phyloP scores from a whole-genome alignment of 2,113 vertebrate species.

The Oryzias melastigma region DNA sequence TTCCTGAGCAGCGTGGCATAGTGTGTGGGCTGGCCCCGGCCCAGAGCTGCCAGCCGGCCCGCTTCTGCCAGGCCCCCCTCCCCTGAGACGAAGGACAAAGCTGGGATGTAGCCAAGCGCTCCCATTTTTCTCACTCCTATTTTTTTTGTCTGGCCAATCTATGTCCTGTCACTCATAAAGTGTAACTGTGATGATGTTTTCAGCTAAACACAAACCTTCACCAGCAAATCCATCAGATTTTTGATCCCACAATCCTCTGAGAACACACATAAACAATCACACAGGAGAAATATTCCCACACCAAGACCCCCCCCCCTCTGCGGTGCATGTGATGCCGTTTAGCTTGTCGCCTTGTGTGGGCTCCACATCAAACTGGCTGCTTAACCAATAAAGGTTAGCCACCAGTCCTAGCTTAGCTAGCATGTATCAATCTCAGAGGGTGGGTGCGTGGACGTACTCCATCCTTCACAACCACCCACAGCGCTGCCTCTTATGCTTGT shows the following conservation, averaged over 20 bases:
- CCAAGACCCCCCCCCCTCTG: conserved; percentile 18
- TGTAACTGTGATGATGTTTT: background rate
- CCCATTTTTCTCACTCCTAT: background rate
- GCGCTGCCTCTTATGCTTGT: conserved; percentile 28
- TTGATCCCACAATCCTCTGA: conserved; percentile 13
- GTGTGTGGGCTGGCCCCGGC: conserved; percentile 70
- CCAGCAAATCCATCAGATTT: conserved; percentile 1
- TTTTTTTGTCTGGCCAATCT: background rate
- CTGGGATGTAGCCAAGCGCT: conserved; percentile 73
- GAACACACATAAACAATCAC: conserved; percentile 33
- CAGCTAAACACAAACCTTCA: background rate
- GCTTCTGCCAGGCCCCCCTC: conserved; percentile 65
- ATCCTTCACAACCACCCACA: conserved; percentile 53
- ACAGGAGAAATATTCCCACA: conserved; percentile 47
- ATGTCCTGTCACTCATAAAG: background rate
- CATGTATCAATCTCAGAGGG: conserved; percentile 29
- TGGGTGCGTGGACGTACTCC: conserved; percentile 12
- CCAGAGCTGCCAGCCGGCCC: conserved; percentile 69
- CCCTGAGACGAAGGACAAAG: conserved; percentile 75
- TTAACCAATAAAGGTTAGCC: conserved; percentile 62
- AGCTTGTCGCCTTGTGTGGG: conserved; percentile 66
- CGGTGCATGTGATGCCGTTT: conserved; percentile 46
- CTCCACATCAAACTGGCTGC: conserved; percentile 67
- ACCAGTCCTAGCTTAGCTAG: conserved; percentile 38
- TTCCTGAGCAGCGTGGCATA: conserved; percentile 67